phyloP scores from a whole-genome alignment of 2,113 vertebrate genomes.

The Synodontis membranacea region DNA sequence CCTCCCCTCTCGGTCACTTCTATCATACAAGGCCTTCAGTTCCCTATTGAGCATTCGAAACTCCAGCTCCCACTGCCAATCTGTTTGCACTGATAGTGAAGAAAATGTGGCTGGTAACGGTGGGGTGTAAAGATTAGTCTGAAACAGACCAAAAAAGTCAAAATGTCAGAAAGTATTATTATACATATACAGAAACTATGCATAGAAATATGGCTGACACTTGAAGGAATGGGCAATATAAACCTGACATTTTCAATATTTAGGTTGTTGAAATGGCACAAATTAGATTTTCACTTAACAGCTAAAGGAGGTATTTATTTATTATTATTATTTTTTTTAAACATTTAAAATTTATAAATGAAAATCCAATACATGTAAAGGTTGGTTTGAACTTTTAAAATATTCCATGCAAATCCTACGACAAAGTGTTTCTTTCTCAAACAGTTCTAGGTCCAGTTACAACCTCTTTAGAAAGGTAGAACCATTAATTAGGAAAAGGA shows the following conservation, averaged over 20 bases:
- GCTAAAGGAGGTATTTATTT: not conserved
- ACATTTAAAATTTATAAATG: not conserved
- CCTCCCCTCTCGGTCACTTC: slow-evolving; percentile 58
- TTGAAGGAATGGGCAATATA: not conserved
- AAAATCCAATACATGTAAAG: not conserved
- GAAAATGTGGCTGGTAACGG: slow-evolving; percentile 30
- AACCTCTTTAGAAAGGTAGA: not conserved
- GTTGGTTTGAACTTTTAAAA: not conserved
- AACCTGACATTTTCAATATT: too few relatives aligned
- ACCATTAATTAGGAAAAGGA: not conserved
- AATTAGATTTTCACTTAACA: not conserved
- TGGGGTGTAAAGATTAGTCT: slow-evolving; percentile 30
- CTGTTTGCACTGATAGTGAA: slow-evolving; percentile 62
- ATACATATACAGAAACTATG: not conserved
- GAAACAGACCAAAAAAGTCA: not conserved
- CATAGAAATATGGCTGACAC: not conserved
- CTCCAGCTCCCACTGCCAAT: slow-evolving; percentile 76
- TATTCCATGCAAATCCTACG: not conserved
- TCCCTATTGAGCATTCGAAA: slow-evolving; percentile 60
- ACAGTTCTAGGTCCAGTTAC: not conserved
- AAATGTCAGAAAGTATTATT: not conserved
- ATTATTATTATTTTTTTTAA: not conserved
- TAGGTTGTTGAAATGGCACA: not conserved
- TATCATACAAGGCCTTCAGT: slow-evolving; percentile 60
- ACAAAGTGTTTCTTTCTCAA: too few relatives aligned